phyloP scores from a whole-genome alignment of 2,113 vertebrate species.

The Pedetes capensis region DNA sequence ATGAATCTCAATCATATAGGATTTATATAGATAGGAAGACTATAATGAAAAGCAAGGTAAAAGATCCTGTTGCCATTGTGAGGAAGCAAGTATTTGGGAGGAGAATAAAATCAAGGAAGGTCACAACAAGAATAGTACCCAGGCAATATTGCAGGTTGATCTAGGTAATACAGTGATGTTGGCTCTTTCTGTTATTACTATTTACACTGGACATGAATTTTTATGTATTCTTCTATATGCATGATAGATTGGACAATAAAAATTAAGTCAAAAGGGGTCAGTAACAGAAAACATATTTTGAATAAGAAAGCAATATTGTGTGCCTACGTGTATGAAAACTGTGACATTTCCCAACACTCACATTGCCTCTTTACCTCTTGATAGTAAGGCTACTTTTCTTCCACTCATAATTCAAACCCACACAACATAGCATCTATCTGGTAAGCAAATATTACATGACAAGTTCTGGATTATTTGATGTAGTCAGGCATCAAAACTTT shows the following conservation, averaged over 20 bases:
- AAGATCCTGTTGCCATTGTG: background rate
- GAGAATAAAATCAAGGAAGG: background rate
- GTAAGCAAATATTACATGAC: background rate
- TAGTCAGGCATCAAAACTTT: background rate
- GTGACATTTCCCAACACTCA: background rate
- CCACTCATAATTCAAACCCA: background rate
- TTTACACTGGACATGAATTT: background rate
- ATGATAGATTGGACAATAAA: constrained; percentile 25
- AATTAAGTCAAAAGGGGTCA: background rate
- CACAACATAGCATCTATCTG: background rate
- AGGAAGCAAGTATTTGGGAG: background rate
- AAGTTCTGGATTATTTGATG: background rate
- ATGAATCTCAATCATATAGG: background rate
- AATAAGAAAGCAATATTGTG: background rate
- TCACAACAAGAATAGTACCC: background rate
- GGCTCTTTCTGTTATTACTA: background rate
- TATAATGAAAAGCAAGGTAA: background rate
- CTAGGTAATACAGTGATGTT: background rate
- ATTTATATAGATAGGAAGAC: background rate
- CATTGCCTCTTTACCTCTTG: background rate
- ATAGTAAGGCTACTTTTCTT: background rate
- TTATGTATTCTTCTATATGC: background rate
- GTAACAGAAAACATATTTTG: background rate
- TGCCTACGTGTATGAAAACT: background rate
- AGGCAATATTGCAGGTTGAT: background rate